phyloP scores from a whole-genome alignment of 2,888 invertebrate genomes.

The Brenthis hecate region DNA sequence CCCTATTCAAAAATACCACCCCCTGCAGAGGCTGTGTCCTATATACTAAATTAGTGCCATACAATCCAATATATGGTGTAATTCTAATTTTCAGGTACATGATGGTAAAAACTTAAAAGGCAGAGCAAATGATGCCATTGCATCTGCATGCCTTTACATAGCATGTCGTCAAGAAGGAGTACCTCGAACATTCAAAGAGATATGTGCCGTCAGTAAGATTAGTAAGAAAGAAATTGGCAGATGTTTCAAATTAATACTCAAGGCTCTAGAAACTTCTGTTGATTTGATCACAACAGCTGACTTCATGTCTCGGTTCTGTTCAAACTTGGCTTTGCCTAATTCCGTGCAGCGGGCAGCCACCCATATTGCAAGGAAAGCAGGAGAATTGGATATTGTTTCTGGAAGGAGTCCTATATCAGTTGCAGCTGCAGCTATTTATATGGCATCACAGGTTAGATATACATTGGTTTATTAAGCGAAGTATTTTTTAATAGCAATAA shows the following conservation, averaged over 20 bases:
- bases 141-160: constrained; percentile 99
- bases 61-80: no score
- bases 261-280: constrained; percentile 97
- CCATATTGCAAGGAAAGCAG: constrained; percentile 97
- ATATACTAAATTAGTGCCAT: no score
- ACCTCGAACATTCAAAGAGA: constrained; percentile 99
- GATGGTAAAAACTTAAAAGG: constrained; percentile 98
- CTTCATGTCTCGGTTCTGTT: constrained; percentile 99
- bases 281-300: constrained; percentile 99
- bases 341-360: constrained; percentile 97
- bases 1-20: no score
- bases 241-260: constrained; percentile 98
- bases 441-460: constrained; percentile 94
- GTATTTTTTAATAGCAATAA: not conserved
- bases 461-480: not conserved
- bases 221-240: constrained; percentile 99
- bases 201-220: constrained; percentile 99
- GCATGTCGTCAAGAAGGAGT: constrained; percentile 99
- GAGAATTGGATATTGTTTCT: constrained; percentile 97
- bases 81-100: constrained; percentile 83
- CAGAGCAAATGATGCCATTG: constrained; percentile 98
- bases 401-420: constrained; percentile 99
- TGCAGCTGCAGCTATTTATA: constrained; percentile 99
- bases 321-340: constrained; percentile 94
- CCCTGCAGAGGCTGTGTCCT: no score